These are phyloP conservation scores for Listrodromus nycthemerus DNA, from an alignment of 2,888 invertebrate genomes.

Conservation along the genomic window DNA sequence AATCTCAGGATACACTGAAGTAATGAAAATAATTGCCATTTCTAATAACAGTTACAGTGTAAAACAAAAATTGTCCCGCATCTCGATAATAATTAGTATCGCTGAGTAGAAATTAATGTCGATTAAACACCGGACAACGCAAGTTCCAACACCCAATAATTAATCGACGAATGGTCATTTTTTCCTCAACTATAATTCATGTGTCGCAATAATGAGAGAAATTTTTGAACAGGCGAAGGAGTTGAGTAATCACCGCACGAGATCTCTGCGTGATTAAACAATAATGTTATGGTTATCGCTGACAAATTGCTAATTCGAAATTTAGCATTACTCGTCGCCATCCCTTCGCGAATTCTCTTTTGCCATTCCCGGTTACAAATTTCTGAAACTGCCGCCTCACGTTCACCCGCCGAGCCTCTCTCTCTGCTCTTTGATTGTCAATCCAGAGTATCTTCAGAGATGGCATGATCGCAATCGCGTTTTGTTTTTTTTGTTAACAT, in stretches of 20 bases:
- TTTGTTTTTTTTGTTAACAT: conserved; percentile 8
- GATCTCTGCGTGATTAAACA: not conserved
- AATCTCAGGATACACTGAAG: not conserved
- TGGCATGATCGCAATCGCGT: conserved; percentile 25
- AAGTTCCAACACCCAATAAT: not conserved
- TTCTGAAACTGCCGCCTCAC: conserved; percentile 18
- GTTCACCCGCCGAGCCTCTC: conserved; percentile 8
- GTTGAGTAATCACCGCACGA: not conserved
- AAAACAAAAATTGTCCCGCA: not conserved
- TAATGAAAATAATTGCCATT: not conserved
- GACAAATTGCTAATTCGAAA: conserved; percentile 3
- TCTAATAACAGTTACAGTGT: not conserved
- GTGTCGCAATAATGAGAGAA: not conserved
- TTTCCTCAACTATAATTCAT: not conserved
- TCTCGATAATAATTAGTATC: not conserved
- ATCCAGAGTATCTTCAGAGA: conserved; percentile 1
- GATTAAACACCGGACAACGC: not conserved
- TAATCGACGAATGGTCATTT: not conserved
- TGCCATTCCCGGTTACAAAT: conserved; percentile 18
- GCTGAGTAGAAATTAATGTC: not conserved
- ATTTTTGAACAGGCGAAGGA: not conserved
- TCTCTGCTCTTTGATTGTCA: not conserved
- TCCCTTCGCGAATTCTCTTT: conserved; percentile 33
- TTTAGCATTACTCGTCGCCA: not conserved
- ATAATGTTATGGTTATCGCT: conserved; percentile 7